A percentile compares a stretch with the other conserved stretches of the same genome.
Conservation (phyloP, 2,888 invertebrate species). For the Bruchidius siliquastri region DNA sequence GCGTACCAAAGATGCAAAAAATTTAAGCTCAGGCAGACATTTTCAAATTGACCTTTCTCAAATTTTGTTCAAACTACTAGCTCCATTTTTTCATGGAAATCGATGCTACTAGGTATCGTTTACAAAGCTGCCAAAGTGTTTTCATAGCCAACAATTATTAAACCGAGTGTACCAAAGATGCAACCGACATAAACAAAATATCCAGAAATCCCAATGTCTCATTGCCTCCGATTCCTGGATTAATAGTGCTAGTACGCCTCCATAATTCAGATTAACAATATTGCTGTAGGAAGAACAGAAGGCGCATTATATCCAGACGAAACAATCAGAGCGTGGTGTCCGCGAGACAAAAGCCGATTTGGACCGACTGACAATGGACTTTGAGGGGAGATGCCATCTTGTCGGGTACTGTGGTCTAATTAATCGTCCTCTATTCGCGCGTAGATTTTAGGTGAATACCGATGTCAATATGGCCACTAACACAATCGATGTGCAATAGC, state of each 20-base stretch:
- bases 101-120: too few species aligned
- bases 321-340: background rate
- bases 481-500: background rate
- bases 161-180: too few species aligned
- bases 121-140: too few species aligned
- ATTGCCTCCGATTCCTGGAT: too few species aligned
- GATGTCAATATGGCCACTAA: background rate
- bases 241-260: background rate
- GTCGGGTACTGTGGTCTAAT: background rate
- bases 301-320: background rate
- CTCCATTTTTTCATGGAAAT: too few species aligned
- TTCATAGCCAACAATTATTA: too few species aligned
- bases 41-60: too few species aligned
- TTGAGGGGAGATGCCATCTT: background rate
- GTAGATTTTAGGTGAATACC: background rate
- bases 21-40: too few species aligned
- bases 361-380: background rate
- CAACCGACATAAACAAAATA: too few species aligned
- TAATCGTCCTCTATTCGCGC: background rate
- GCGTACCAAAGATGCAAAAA: too few species aligned
- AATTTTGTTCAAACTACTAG: too few species aligned
- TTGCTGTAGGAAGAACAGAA: background rate
- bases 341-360: background rate
- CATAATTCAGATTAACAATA: background rate
- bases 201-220: too few species aligned